Base-by-base conservation (phyloP, 2,113 vertebrate genomes). In the Spizaetus ornatus region DNA sequence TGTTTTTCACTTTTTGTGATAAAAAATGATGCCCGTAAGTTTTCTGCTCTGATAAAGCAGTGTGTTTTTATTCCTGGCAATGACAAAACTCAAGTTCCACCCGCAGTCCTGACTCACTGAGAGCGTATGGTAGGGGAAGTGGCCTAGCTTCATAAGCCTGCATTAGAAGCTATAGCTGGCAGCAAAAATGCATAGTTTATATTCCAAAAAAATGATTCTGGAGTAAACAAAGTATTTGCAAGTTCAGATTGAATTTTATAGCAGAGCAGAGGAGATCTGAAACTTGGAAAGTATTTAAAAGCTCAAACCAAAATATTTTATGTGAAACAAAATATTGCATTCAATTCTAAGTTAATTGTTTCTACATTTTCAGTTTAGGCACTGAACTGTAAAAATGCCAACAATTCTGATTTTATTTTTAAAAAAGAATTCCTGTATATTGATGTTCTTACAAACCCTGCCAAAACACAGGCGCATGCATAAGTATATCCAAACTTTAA, bases 71-170 rank as follows among this genome's bases (percentile, higher is more conserved):
- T 92, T 91, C 93, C 45, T 95, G 94, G 96, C 86, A 72, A 21
- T 34, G 77, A 82, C 66, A 95, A 92, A 94, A 88, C 83, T 89
- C 83, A 74, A 82, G 77, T 92, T 89, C 93, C 86, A 92, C 96
- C 95, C 93, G 36, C 96, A 94, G 94, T 31, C 95, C 94, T 97
- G 95, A 96, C 93, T 97, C 96, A 97, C 94, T 45, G 89, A 34
- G 65, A 94, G 78, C 45, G 91, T 91, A 91, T 81, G 94, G 86
- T 70, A 88, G 80, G 93, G 83, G 83, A 97, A 94, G 91, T 65
- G 95, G 94, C 95, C 95, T n/a, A 38, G 78, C 88, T 92, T 94
- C 92, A 47, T 18, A 27, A 96, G 92, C 65, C 89, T 91, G 95
- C 84, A 53, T 62, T 69, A 85, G 38, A 82, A 90, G 74, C 62